phyloP scores from a whole-genome alignment of 2,888 invertebrate genomes.

The Torymus aiolomorphi region DNA sequence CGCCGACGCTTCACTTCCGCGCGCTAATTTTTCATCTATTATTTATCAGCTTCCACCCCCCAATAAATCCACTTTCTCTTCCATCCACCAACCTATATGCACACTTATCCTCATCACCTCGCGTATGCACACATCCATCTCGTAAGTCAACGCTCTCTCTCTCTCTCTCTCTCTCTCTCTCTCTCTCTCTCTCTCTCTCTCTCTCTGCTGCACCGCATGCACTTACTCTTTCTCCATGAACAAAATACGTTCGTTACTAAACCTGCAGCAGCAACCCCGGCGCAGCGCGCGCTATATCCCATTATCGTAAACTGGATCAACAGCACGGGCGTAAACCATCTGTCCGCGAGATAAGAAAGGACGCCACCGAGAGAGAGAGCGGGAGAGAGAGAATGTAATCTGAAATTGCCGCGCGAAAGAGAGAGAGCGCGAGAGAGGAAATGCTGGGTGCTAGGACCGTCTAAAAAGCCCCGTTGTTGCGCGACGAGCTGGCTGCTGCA shows the following conservation, averaged over 20 bases:
- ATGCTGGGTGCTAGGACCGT: constrained; percentile 2
- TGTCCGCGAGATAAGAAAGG: constrained; percentile 48
- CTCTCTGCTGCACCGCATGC: background rate
- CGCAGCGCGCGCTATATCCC: constrained; percentile 18
- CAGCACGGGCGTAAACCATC: constrained; percentile 38
- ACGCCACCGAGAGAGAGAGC: constrained; percentile 15
- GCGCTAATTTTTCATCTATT: too few relatives aligned
- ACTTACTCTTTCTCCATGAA: background rate
- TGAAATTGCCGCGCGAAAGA: constrained; percentile 41
- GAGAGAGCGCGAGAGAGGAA: constrained; percentile 17
- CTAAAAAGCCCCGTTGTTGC: constrained; percentile 60
- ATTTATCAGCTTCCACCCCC: too few relatives aligned
- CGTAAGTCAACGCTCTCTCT: constrained; percentile 11
- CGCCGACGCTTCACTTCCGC: too few relatives aligned
- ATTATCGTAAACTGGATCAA: constrained; percentile 51
- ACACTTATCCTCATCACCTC: background rate
- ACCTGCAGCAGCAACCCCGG: background rate
- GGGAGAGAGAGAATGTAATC: constrained; percentile 57
- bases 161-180: too few relatives aligned
- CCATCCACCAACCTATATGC: constrained; percentile 19
- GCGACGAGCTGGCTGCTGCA: constrained; percentile 55
- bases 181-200: too few relatives aligned
- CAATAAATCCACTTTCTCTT: background rate
- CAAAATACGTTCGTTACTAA: constrained; percentile 29
- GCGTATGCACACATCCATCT: background rate